A percentile compares a stretch with the other conserved stretches of the same genome.
Conservation (phyloP, 2,113 vertebrate species). For the Turnix velox region DNA sequence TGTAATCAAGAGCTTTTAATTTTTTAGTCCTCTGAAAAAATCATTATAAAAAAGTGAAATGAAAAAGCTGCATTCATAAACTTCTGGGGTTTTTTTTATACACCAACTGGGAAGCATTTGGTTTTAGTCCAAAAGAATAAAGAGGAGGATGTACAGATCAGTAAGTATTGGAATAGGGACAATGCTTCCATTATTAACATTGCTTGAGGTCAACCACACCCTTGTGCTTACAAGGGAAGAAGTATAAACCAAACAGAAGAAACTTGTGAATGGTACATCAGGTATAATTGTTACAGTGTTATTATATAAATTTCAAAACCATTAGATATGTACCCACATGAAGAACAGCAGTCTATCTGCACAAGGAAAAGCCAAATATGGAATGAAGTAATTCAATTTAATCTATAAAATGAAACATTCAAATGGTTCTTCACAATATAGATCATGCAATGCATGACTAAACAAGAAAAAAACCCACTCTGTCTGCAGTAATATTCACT, state of each 20-base stretch:
- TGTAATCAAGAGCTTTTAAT: not conserved
- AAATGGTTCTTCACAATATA: not conserved
- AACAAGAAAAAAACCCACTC: not conserved
- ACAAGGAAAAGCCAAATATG: not conserved
- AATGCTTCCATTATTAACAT: not conserved
- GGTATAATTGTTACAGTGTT: rapidly evolving
- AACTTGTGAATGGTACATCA: not conserved
- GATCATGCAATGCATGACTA: not conserved
- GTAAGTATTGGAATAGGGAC: not conserved
- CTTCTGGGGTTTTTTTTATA: not conserved
- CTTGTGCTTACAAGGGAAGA: not conserved
- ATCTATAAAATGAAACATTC: not conserved
- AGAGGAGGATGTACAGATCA: not conserved
- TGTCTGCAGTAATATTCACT: not conserved
- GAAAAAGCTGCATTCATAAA: not conserved
- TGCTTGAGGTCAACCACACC: not conserved
- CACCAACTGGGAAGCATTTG: not conserved
- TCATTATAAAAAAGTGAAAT: not conserved
- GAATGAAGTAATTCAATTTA: not conserved
- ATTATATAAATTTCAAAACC: not conserved
- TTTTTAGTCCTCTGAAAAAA: not conserved
- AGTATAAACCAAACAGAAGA: not conserved
- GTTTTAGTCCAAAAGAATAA: not conserved
- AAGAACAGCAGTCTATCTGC: not conserved
- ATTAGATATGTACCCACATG: not conserved